Conservation (phyloP, 2,113 vertebrate genomes). For the Perca flavescens region DNA sequence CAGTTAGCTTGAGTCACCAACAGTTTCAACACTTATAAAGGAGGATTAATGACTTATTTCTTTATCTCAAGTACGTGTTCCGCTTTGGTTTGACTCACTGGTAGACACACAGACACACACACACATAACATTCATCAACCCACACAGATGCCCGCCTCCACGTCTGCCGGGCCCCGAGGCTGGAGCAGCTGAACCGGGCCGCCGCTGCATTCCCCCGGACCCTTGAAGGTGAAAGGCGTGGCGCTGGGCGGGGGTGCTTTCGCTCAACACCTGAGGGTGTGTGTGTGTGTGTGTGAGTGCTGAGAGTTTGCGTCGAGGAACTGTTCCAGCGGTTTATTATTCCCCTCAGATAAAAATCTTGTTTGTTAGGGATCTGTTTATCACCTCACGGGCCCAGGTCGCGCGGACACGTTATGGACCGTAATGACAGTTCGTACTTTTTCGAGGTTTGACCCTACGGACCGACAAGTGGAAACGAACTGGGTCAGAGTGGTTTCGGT, state of each 20-base stretch:
- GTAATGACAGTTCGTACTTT: constrained; percentile 30
- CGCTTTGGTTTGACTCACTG: constrained; percentile 50
- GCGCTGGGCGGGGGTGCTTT: constrained; percentile 42
- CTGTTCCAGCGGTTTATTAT: not conserved
- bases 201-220: not conserved
- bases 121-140: constrained; percentile 1
- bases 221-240: constrained; percentile 76
- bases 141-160: constrained; percentile 8
- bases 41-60: constrained; percentile 19
- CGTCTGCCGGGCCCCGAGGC: constrained; percentile 41
- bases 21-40: constrained; percentile 35
- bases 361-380: constrained; percentile 1
- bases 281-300: not conserved
- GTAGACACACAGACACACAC: constrained; percentile 20
- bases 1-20: constrained; percentile 41
- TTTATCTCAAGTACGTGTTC: constrained; percentile 19
- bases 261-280: constrained; percentile 47
- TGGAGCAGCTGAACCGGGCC: constrained; percentile 8
- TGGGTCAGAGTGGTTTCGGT: constrained; percentile 31
- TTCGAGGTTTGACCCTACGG: constrained; percentile 40
- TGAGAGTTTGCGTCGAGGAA: constrained; percentile 1
- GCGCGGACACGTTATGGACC: constrained; percentile 35
- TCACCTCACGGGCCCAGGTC: not conserved
- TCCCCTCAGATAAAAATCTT: not conserved
- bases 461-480: constrained; percentile 22